Conservation (phyloP, 64 coral and sea anemone genomes). For the Porites australiensis region DNA sequence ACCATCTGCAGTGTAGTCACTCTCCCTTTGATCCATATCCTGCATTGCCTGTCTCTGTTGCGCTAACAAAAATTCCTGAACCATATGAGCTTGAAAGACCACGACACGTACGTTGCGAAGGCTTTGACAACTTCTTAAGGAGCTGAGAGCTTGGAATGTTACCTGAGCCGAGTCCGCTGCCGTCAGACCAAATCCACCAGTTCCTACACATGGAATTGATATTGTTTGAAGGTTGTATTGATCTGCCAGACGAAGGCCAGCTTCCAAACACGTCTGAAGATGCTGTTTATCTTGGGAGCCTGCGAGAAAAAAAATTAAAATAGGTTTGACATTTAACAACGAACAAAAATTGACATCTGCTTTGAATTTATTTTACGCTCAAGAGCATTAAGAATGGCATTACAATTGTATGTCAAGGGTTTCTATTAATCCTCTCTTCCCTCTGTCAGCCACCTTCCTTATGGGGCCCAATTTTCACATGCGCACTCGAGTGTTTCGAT, state of each 20-base stretch:
- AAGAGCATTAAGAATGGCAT: no score
- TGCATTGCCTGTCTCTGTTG: constrained; percentile 28
- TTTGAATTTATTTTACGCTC: no score
- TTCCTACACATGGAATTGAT: constrained; percentile 63
- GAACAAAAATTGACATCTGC: no score
- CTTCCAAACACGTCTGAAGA: constrained; percentile 55
- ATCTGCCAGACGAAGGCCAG: constrained; percentile 52
- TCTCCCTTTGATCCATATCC: not conserved
- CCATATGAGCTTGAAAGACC: constrained; percentile 63
- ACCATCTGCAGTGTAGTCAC: no score
- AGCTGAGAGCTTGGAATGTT: constrained; percentile 50
- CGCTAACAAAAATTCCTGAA: constrained; percentile 48
- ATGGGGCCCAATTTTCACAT: no score
- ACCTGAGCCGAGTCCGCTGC: constrained; percentile 40
- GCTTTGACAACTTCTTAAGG: constrained; percentile 8
- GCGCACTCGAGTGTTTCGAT: no score
- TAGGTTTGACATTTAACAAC: no score
- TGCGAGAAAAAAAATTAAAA: not conserved
- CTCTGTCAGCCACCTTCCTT: no score
- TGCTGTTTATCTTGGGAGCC: not conserved
- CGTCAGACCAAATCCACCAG: constrained; percentile 50
- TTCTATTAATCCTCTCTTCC: no score
- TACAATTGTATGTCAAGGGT: no score
- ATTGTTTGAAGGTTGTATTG: constrained; percentile 29
- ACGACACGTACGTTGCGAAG: constrained; percentile 54